Conservation (phyloP, 2,888 invertebrate genomes). For the Amiota minor region DNA sequence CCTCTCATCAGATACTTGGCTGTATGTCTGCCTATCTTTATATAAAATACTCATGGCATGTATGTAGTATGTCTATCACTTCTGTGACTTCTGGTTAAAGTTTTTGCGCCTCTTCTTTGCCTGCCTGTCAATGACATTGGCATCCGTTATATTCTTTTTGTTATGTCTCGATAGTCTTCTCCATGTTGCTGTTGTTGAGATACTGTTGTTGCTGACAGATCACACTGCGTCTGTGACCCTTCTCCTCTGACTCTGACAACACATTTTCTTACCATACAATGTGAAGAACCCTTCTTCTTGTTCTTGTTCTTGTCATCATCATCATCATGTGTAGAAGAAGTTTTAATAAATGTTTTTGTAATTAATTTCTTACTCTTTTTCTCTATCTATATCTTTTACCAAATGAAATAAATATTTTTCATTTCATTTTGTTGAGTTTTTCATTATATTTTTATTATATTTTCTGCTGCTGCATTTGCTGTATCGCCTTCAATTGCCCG, state of each 20-base stretch:
- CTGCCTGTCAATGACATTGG: slow-evolving; percentile 53
- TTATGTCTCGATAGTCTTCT: slow-evolving; percentile 4
- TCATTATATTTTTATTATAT: slow-evolving; percentile 23
- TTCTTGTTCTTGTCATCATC: too few relatives aligned
- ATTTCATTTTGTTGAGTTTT: slow-evolving; percentile 13
- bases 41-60: too few relatives aligned
- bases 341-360: slow-evolving; percentile 44
- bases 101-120: too few relatives aligned
- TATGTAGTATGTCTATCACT: slow-evolving; percentile 8
- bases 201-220: slow-evolving; percentile 30
- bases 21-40: too few relatives aligned
- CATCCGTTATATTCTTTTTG: slow-evolving; percentile 33
- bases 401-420: background rate
- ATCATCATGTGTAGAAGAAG: slow-evolving; percentile 37
- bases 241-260: background rate
- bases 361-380: slow-evolving; percentile 30
- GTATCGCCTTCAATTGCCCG: slow-evolving; percentile 21
- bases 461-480: slow-evolving; percentile 29
- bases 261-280: too few relatives aligned
- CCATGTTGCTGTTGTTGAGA: background rate
- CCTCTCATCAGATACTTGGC: too few relatives aligned
- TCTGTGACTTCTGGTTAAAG: too few relatives aligned
- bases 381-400: background rate
- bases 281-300: too few relatives aligned
- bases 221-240: slow-evolving; percentile 12